Evolutionary conservation across 2,797 vertebrate species (phyloP).

Genomic region (Hemibagrus guttatus): DNA sequence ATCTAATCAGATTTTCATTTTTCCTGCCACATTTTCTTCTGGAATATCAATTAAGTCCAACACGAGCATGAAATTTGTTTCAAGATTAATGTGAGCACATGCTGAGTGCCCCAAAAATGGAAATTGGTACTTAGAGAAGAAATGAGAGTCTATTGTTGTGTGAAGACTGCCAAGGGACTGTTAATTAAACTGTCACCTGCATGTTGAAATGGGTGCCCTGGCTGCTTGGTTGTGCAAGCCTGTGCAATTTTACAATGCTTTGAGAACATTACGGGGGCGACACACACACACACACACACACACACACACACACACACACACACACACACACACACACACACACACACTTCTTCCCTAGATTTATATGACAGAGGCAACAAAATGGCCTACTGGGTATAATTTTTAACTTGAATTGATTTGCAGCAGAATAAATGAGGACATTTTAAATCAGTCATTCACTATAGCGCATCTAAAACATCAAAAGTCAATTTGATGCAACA

Average conservation of each 20-base stretch:
- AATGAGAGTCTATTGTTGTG: conserved; percentile 80
- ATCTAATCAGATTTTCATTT: conserved; percentile 51
- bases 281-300: not conserved
- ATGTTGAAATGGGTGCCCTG: conserved; percentile 76
- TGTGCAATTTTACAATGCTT: conserved; percentile 76
- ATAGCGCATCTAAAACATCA: conserved; percentile 5
- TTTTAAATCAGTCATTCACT: conserved; percentile 27
- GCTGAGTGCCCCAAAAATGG: conserved; percentile 71
- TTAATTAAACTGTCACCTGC: conserved; percentile 84
- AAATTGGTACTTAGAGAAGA: conserved; percentile 79
- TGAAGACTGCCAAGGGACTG: conserved; percentile 73
- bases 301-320: conserved; percentile 4
- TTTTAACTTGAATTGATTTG: conserved; percentile 21
- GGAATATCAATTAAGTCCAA: conserved; percentile 77
- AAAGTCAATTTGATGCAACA: conserved; percentile 9
- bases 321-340: conserved; percentile 13
- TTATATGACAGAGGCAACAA: conserved; percentile 29
- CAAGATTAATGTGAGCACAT: conserved; percentile 76
- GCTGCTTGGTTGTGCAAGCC: conserved; percentile 75
- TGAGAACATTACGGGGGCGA: conserved; percentile 48
- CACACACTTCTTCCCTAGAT: conserved; percentile 9
- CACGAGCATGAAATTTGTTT: conserved; percentile 79
- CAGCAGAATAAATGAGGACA: not conserved
- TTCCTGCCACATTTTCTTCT: conserved; percentile 49
- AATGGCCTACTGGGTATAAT: not conserved